Evolutionary conservation across 2,888 invertebrate species (phyloP), one percentile per base, ranked within the genome.

Genomic region (Cantharis lateralis): DNA sequence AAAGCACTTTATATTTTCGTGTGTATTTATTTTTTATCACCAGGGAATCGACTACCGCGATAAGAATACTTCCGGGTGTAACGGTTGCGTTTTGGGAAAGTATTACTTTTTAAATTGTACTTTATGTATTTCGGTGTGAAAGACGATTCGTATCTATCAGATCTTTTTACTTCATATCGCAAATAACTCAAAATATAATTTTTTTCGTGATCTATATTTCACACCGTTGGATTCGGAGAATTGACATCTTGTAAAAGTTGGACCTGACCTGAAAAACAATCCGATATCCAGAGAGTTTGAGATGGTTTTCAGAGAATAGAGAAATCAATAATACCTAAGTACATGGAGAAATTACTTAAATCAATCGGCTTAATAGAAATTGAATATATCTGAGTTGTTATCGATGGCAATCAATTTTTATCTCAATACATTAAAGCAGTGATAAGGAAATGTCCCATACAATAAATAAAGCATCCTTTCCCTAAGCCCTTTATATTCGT

Each of bases 401-500:
- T 66, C 9, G 64, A 15, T 66, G 64, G 18, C 64, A 20, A 66
- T 66, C 64, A 20, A 66, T 48, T 66, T 66, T 66, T 66, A 66
- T 66, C 48, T 13, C n/a, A 48, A n/a, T 48, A n/a, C 48, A 48
- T 48, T 48, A 48, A 48, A 48, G 48, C 48, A n/a, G 24, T 10
- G 64, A 66, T 66, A 66, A 66, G 64, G 64, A 66, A 66, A 66
- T 24, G 64, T 66, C 24, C 64, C 24, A 18, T 66, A 18, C n/a
- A 66, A 13, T 66, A 66, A 66, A 66, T 66, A 20, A 66, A 18
- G 64, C 16, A 66, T 66, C 64, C 64, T 66, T 66, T 20, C 20
- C 64, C 64, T 66, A 66, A 66, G 64, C 64, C 24, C 64, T 66
- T 66, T 66, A 66, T 66, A 24, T 66, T 66, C 24, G 64, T 66